Percentiles rank a stretch among this genome's conserved stretches.
phyloP scores from a whole-genome alignment of 2,888 invertebrate genomes.

The Dicranocentrus wangi region DNA sequence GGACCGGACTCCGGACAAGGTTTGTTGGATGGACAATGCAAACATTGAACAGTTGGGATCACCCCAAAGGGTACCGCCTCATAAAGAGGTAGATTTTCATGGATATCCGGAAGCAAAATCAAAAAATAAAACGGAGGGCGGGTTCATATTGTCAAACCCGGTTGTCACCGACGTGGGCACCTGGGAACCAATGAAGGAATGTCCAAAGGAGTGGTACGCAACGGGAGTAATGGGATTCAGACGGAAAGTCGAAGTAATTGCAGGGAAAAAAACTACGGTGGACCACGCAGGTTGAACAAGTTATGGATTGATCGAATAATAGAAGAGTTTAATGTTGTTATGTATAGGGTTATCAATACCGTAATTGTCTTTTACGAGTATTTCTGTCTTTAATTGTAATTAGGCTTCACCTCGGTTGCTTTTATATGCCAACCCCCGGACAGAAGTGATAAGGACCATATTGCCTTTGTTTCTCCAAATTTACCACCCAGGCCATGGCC shows the following conservation, averaged over 20 bases:
- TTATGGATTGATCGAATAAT: too few relatives aligned
- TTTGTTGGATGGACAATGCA: background rate
- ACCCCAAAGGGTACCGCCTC: background rate
- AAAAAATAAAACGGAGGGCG: background rate
- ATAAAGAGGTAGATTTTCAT: background rate
- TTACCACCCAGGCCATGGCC: background rate
- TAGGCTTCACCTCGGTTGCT: background rate
- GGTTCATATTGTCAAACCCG: background rate
- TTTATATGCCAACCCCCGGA: background rate
- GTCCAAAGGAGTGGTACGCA: background rate
- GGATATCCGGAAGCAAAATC: background rate
- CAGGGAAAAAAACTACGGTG: background rate
- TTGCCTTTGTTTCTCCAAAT: background rate
- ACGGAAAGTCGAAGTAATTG: background rate
- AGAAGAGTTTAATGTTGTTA: too few relatives aligned
- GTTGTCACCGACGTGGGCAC: background rate
- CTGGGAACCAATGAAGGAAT: background rate
- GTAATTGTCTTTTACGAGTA: too few relatives aligned
- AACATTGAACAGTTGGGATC: background rate
- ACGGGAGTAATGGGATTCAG: background rate
- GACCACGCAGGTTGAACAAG: slow-evolving; percentile 8
- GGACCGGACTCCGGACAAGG: background rate
- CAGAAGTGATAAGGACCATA: slow-evolving; percentile 1
- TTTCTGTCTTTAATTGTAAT: too few relatives aligned
- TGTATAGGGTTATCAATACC: too few relatives aligned